Base-by-base conservation (phyloP, 2,888 invertebrate species). In the Cyaniris semiargus region DNA sequence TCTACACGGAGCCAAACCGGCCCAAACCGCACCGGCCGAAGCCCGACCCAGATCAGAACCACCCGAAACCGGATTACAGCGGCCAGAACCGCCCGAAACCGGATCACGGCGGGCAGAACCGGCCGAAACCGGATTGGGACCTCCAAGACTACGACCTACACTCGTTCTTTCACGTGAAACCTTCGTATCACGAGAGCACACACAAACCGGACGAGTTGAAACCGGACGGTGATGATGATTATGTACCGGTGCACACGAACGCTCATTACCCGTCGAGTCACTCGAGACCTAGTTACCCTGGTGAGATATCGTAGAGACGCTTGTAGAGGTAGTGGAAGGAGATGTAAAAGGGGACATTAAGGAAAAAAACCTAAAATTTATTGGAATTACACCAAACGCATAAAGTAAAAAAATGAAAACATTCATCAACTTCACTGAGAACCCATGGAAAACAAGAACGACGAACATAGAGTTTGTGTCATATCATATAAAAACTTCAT, bases 121-220 rank as follows among this genome's bases (percentile, higher is more conserved):
- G 79, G 79, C 86, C 87, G 27, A 88, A 86, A 85, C 86, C 87
- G 81, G 87, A 90, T 81, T 88, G 89, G 89, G 85, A 82, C 77
- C 76, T 80, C 76, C 81, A 80, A 78, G 85, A 87, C 77, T 87
- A 86, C 81, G 84, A 86, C 79, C 86, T 86, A 82, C 88, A 86
- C 80, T 84, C 88, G 81, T 92, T 88, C 80, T 94, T 91, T 80
- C 94, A 94, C 79, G 92, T 94, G 78, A 94, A 94, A 83, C 94
- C 94, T 0, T 92, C 94, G 4, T 94, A 94, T 80, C 91, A 94
- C 77, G 94, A 94, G 81, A 90, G 85, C 44, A 91, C 92, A 44
- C 84, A 85, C 38, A 86, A 82, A 80, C 89, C 90, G 13, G 89
- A 89, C 78, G 86, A 86, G 77, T 76, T 81, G 79, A 86, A 84